Conservation (phyloP, 1,140 invertebrate species). For the Tetramorium alpestre region DNA sequence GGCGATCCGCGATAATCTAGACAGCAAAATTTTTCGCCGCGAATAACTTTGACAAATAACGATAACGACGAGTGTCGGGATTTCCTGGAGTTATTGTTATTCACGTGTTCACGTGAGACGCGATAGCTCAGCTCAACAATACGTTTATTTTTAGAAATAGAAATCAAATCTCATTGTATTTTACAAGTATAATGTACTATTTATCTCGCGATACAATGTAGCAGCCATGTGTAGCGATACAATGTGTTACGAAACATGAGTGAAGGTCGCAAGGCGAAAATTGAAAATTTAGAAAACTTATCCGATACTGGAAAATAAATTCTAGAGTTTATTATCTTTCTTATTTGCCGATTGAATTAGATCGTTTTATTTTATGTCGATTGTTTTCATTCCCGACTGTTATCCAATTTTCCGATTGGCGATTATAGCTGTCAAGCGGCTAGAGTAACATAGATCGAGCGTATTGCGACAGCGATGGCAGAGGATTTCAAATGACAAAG, state of each 20-base stretch:
- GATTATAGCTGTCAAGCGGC: not conserved
- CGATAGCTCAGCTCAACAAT: not conserved
- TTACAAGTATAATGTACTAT: not conserved
- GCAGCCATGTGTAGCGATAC: not conserved
- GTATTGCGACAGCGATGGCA: not conserved
- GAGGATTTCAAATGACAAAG: slow-evolving; percentile 47
- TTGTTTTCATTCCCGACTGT: not conserved
- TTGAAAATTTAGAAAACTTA: not conserved
- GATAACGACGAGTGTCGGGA: slow-evolving; percentile 27
- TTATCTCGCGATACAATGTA: not conserved
- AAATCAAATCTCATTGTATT: not conserved
- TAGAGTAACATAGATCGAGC: not conserved
- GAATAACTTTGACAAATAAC: not conserved
- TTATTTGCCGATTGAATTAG: not conserved
- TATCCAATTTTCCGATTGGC: not conserved
- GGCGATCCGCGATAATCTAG: slow-evolving; percentile 2
- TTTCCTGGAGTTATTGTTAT: slow-evolving; percentile 15
- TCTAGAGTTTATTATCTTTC: not conserved
- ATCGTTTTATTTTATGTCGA: not conserved
- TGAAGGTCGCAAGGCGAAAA: not conserved
- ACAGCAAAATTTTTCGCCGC: not conserved
- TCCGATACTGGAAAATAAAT: not conserved
- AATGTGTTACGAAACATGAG: not conserved
- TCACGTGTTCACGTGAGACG: not conserved
- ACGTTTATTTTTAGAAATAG: not conserved